Base-by-base conservation (phyloP, 2,113 vertebrate species). In the Bungarus multicinctus region DNA sequence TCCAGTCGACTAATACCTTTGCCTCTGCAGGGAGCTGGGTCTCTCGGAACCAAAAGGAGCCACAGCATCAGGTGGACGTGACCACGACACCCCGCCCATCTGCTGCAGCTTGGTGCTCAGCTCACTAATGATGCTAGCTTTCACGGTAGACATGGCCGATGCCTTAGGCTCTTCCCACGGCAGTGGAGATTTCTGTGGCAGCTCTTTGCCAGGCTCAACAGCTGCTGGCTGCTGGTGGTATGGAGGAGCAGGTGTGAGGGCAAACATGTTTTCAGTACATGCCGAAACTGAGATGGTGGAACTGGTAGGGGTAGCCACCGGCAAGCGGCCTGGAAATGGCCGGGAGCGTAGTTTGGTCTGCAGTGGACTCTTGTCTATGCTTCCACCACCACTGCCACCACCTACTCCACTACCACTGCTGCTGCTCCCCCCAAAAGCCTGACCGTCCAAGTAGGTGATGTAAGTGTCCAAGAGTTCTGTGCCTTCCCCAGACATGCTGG, bases 91-190 rank as follows among this genome's bases (percentile, higher is more conserved):
- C 88, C 98, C 96, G 74, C 98, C 97, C 96, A 99, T 98, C 94
- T 99, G 98, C 96, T 99, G 98, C 91, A 99, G 97, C 96, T 99
- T 99, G 98, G 97, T 98, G 98, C 97, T 99, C 95, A 99, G 98
- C 97, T 99, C 99, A 14, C 97, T 99, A 95, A 99, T 98, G 96
- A 99, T 99, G 97, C 98, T 99, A 95, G 98, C 97, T 96, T 99
- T 99, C 93, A 99, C 98, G 54, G 98, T 97, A 87, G 98, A 97
- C 54, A 98, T 96, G 20, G 98, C 96, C 3, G 97, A 97, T 54
- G 96, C 95, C 96, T 96, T 1, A 95, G 96, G 98, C 43, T 97
- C 97, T 90, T 97, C 97, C 96, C 96, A 97, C 7, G 97, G 97
- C 60, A 97, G 95, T 87, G 96, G 95, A 0, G 97, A 96, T 91